These are phyloP conservation scores for Tenthredo mesomela DNA, from an alignment of 2,888 invertebrate species.

Conservation along the genomic window DNA sequence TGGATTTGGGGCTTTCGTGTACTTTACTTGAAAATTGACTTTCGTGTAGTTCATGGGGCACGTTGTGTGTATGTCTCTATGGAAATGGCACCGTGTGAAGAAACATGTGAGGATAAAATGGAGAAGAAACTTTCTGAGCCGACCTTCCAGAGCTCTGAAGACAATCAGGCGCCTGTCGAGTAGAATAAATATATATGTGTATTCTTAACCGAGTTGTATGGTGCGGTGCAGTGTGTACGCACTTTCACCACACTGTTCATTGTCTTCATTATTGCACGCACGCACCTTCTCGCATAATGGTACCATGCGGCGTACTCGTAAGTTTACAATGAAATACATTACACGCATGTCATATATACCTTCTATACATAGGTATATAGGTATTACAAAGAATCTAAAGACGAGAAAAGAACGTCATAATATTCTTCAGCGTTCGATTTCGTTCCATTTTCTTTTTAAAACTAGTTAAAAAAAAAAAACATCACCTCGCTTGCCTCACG, in stretches of 20 bases:
- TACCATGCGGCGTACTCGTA: background rate
- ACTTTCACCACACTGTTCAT: conserved; percentile 53
- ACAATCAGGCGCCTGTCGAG: conserved; percentile 44
- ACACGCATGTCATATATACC: conserved; percentile 13
- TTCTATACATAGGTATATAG: background rate
- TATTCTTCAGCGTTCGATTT: conserved; percentile 29
- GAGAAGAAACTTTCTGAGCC: conserved; percentile 27
- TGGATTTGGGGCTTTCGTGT: background rate
- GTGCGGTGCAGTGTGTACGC: background rate
- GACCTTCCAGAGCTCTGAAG: conserved; percentile 22
- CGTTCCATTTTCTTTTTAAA: conserved; percentile 26
- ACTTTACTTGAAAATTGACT: background rate
- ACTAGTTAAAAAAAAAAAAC: background rate
- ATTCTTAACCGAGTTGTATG: background rate
- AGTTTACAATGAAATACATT: background rate
- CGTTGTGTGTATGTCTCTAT: background rate
- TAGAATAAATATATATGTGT: background rate
- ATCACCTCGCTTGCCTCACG: background rate
- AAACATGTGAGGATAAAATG: background rate
- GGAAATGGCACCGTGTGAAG: background rate
- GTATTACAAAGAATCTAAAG: background rate
- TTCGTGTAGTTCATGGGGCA: background rate
- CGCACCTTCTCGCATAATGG: conserved; percentile 1
- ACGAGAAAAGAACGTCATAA: background rate
- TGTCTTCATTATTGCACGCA: conserved; percentile 50